phyloP scores from a whole-genome alignment of 1,140 invertebrate genomes.

The Streblospio benedicti region DNA sequence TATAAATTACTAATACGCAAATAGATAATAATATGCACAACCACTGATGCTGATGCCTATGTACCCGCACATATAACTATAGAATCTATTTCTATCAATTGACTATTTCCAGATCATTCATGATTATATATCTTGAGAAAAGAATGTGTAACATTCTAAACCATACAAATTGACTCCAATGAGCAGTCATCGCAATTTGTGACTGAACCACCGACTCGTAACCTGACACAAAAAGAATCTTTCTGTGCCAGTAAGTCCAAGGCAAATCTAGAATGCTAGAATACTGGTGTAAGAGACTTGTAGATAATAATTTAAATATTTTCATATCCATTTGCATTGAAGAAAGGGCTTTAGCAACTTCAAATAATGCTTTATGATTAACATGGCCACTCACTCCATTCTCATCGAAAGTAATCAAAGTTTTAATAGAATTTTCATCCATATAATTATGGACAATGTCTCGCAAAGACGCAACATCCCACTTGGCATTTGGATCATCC shows the following conservation, averaged over 20 bases:
- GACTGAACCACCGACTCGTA: conserved; percentile 33
- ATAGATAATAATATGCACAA: too few species aligned
- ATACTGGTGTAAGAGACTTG: conserved; percentile 80
- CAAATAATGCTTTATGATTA: conserved; percentile 60
- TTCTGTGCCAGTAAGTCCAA: conserved; percentile 59
- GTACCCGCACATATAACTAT: too few species aligned
- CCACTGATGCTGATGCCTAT: too few species aligned
- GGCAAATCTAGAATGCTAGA: conserved; percentile 71
- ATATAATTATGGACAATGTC: conserved; percentile 1
- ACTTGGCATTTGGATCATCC: conserved; percentile 9
- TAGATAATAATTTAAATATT: too few species aligned
- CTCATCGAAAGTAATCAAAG: conserved; percentile 80
- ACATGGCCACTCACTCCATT: conserved; percentile 78
- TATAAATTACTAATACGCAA: too few species aligned
- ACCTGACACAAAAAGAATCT: conserved; percentile 60
- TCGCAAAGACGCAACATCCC: conserved; percentile 26
- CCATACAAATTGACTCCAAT: conserved; percentile 85
- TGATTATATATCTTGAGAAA: conserved; percentile 81
- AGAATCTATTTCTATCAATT: too few species aligned
- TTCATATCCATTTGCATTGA: too few species aligned
- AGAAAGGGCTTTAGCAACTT: conserved; percentile 3
- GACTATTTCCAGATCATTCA: conserved; percentile 62
- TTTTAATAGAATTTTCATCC: background rate
- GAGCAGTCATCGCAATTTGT: conserved; percentile 70
- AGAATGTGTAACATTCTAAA: conserved; percentile 79